These are phyloP conservation scores for Eurytoma adleriae DNA, from an alignment of 2,888 invertebrate genomes.

Conservation along the genomic window DNA sequence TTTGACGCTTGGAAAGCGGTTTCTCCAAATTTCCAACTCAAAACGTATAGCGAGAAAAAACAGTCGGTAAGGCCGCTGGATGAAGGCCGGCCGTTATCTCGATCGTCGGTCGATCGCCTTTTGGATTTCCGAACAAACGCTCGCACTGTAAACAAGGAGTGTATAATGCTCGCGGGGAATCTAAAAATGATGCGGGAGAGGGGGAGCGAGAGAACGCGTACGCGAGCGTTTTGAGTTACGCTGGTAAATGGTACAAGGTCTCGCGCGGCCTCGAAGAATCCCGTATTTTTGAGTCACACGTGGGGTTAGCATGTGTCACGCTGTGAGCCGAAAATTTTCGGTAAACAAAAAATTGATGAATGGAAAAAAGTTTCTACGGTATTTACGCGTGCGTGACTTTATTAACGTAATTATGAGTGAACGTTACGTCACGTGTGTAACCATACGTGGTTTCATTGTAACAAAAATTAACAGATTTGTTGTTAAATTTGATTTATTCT, in stretches of 20 bases:
- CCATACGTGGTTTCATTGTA: too few relatives aligned
- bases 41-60: background rate
- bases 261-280: constrained; percentile 31
- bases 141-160: background rate
- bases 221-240: constrained; percentile 25
- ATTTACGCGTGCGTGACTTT: too few relatives aligned
- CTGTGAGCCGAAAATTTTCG: background rate
- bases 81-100: constrained; percentile 1
- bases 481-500: too few relatives aligned
- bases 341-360: background rate
- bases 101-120: background rate
- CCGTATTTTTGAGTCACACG: constrained; percentile 29
- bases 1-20: too few relatives aligned
- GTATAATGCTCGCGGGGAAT: constrained; percentile 3
- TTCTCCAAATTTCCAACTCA: too few relatives aligned
- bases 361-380: background rate
- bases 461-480: too few relatives aligned
- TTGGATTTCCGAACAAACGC: background rate
- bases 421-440: too few relatives aligned
- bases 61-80: background rate
- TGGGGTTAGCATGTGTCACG: background rate
- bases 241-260: constrained; percentile 43
- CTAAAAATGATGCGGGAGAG: background rate
- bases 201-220: background rate
- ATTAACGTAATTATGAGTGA: too few relatives aligned